These are phyloP conservation scores for Acipenser ruthenus DNA, from an alignment of 2,797 vertebrate species.

Conservation along the genomic window DNA sequence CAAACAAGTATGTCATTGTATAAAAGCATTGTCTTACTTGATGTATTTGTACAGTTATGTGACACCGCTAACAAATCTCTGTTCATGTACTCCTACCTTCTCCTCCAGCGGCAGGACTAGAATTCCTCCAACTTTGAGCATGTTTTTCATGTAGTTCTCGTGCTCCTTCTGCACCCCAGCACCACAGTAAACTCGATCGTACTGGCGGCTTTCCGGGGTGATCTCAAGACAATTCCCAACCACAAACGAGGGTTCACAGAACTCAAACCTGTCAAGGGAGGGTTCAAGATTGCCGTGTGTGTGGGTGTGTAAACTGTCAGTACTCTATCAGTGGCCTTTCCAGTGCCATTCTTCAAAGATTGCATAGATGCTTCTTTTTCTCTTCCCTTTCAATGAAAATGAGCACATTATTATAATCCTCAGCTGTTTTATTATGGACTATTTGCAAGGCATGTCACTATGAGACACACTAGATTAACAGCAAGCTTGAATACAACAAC, in stretches of 20 bases:
- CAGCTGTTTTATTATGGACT: too few species aligned
- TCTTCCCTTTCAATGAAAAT: constrained; percentile 3
- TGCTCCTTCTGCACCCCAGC: constrained; percentile 91
- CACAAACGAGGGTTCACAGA: constrained; percentile 91
- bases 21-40: neutral
- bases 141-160: constrained; percentile 89
- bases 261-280: constrained; percentile 74
- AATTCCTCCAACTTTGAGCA: constrained; percentile 87
- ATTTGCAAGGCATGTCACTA: too few species aligned
- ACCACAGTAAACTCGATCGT: constrained; percentile 91
- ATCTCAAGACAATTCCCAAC: constrained; percentile 90
- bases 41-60: neutral
- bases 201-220: constrained; percentile 77
- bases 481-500: too few species aligned
- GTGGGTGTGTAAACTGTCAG: too few species aligned
- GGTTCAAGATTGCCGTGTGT: neutral
- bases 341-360: neutral
- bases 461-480: too few species aligned
- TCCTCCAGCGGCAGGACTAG: constrained; percentile 94
- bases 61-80: neutral
- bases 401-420: neutral
- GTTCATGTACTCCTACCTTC: constrained; percentile 59
- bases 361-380: neutral
- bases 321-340: too few species aligned
- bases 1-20: too few species aligned